Percentiles rank a stretch among this genome's conserved stretches.
Evolutionary conservation across 2,888 invertebrate genomes (phyloP).

Genomic region (Unio pictorum): DNA sequence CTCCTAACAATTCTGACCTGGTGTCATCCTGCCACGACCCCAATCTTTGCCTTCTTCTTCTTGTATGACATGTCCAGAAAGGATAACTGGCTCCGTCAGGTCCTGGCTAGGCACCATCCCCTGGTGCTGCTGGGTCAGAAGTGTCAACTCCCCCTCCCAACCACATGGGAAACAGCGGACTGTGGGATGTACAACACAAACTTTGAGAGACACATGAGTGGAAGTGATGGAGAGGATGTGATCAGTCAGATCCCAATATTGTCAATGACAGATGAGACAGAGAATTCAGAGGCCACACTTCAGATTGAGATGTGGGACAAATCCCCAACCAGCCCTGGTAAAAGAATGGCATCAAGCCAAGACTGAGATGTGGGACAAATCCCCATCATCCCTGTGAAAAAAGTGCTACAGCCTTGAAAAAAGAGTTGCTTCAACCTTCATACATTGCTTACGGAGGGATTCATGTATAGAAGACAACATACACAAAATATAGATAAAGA

Average conservation of each 20-base stretch:
- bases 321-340: conserved; percentile 36
- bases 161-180: conserved; percentile 21
- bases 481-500: too few species aligned
- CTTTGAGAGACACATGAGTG: conserved; percentile 3
- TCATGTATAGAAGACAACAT: too few species aligned
- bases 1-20: conserved; percentile 67
- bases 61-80: conserved; percentile 50
- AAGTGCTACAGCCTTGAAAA: too few species aligned
- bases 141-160: too few species aligned
- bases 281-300: conserved; percentile 3
- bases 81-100: conserved; percentile 8
- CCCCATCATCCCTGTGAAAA: too few species aligned
- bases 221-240: neutral
- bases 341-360: conserved; percentile 1
- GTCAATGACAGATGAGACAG: conserved; percentile 3
- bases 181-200: conserved; percentile 26
- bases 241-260: conserved; percentile 7
- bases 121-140: too few species aligned
- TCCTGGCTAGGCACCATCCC: too few species aligned
- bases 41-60: conserved; percentile 63
- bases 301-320: conserved; percentile 35
- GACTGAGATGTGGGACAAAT: too few species aligned
- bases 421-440: too few species aligned
- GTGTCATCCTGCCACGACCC: conserved; percentile 67
- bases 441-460: too few species aligned